Percentiles rank a stretch among this genome's conserved stretches.
phyloP scores from a whole-genome alignment of 2,888 invertebrate species.

The Sclerodermus sp. region DNA sequence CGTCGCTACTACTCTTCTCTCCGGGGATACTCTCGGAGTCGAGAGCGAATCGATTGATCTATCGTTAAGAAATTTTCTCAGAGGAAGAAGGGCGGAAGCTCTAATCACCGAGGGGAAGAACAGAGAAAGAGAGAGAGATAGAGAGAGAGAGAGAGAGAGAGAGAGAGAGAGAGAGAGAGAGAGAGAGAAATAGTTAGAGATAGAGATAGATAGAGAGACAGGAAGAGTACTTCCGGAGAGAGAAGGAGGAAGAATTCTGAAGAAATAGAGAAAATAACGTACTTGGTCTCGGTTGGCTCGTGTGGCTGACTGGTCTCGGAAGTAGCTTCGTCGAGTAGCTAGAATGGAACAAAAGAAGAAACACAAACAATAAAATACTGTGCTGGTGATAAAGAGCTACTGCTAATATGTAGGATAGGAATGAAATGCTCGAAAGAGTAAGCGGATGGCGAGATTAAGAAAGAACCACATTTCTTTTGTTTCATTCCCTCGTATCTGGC shows the following conservation, averaged over 20 bases:
- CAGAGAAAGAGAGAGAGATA: too few species aligned
- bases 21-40: too few species aligned
- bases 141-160: too few species aligned
- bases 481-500: too few species aligned
- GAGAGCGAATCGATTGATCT: too few species aligned
- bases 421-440: background rate
- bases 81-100: too few species aligned
- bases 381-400: conserved; percentile 47
- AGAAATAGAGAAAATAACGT: conserved; percentile 43
- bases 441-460: background rate
- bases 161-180: too few species aligned
- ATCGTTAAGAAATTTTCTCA: too few species aligned
- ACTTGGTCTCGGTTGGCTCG: conserved; percentile 46
- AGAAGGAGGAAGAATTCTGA: conserved; percentile 3
- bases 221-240: background rate
- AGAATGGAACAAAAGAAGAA: conserved; percentile 63
- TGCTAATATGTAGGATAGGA: background rate
- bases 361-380: conserved; percentile 61
- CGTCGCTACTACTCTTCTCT: too few species aligned
- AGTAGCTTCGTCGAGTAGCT: conserved; percentile 71
- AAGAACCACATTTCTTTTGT: background rate
- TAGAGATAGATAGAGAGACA: too few species aligned
- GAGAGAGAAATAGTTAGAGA: too few species aligned
- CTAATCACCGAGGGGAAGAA: too few species aligned
- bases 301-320: conserved; percentile 61